Evolutionary conservation across 2,888 invertebrate species (phyloP).

Genomic region (Cenopis cana): DNA sequence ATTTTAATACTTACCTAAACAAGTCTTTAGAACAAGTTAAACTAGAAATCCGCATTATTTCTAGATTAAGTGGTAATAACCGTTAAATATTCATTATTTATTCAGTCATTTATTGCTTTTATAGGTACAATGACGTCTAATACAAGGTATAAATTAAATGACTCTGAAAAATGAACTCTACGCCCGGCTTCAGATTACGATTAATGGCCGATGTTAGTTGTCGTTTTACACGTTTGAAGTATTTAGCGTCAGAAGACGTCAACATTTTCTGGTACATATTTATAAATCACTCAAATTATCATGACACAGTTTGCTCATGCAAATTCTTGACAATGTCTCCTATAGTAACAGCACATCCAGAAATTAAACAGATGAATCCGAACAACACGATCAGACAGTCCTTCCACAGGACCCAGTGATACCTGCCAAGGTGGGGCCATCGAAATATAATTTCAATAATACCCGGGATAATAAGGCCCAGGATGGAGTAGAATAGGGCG

Average conservation of each 20-base stretch:
- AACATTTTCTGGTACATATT: too few relatives aligned
- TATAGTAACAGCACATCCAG: constrained; percentile 83
- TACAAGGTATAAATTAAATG: background rate
- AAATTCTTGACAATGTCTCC: constrained; percentile 66
- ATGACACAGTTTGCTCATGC: constrained; percentile 76
- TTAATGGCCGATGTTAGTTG: background rate
- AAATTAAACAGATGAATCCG: constrained; percentile 86
- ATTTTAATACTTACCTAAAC: too few relatives aligned
- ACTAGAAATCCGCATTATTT: too few relatives aligned
- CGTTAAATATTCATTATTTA: too few relatives aligned
- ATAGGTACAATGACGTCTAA: too few relatives aligned
- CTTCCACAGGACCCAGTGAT: constrained; percentile 89
- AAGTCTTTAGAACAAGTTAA: too few relatives aligned
- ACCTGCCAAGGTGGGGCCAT: constrained; percentile 88
- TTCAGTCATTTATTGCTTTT: too few relatives aligned
- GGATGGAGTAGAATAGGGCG: constrained; percentile 87
- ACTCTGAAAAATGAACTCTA: background rate
- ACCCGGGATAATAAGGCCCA: constrained; percentile 92
- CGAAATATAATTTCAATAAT: constrained; percentile 89
- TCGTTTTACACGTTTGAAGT: background rate
- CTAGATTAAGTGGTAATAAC: too few relatives aligned
- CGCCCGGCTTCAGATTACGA: background rate
- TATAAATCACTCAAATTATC: background rate
- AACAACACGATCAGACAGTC: constrained; percentile 86
- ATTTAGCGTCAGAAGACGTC: background rate